Conservation (phyloP, 2,797 vertebrate species). For the Numenius phaeopus region DNA sequence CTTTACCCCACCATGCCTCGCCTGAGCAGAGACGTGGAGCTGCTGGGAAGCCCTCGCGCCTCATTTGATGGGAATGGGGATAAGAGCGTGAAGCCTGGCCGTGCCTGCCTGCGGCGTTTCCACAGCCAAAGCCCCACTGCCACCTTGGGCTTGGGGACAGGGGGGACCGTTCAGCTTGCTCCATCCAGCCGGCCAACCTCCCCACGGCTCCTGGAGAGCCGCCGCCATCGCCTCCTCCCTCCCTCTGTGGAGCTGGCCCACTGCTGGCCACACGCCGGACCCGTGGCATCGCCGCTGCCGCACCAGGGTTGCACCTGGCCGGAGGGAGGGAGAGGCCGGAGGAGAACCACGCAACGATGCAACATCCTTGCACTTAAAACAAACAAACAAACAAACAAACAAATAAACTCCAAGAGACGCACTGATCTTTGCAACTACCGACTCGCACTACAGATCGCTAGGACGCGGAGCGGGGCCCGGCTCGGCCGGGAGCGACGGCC, state of each 20-base stretch:
- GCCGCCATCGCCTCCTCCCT: neutral
- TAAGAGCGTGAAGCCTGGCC: fast-evolving
- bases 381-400: neutral
- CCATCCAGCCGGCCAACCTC: neutral
- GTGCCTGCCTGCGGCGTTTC: fast-evolving
- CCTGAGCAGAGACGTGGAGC: neutral
- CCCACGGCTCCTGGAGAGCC: fast-evolving
- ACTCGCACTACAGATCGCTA: constrained; percentile 47
- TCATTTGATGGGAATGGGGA: neutral
- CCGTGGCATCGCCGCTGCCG: fast-evolving
- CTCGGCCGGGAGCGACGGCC: neutral
- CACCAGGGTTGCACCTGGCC: neutral
- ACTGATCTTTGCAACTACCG: constrained; percentile 56
- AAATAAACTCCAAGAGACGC: constrained; percentile 48
- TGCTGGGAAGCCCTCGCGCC: neutral
- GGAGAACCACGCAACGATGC: neutral
- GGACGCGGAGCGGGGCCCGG: neutral
- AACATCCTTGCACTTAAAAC: constrained; percentile 73
- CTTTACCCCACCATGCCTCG: neutral
- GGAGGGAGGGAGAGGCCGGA: neutral
- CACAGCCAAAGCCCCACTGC: neutral
- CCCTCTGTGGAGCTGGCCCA: neutral
- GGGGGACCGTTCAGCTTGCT: fast-evolving
- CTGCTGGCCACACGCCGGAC: fast-evolving
- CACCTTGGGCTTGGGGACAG: neutral